These are phyloP conservation scores for Pteria penguin DNA, from an alignment of 2,888 invertebrate species.

Conservation along the genomic window DNA sequence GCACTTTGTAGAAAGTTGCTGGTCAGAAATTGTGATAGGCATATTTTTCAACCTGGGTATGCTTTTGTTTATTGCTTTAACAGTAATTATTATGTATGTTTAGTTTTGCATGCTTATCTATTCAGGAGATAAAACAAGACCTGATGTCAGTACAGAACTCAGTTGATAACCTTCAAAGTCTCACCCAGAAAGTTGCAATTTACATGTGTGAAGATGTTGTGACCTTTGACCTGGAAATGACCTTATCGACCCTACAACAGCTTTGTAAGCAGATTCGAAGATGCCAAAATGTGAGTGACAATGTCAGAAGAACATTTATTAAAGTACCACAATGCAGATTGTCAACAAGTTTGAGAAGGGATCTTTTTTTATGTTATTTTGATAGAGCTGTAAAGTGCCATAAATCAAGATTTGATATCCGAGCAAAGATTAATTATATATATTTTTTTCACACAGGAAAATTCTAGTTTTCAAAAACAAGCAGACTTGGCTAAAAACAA, in stretches of 20 bases:
- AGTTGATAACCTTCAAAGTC: slow-evolving; percentile 62
- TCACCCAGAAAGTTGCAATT: slow-evolving; percentile 67
- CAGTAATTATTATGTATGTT: too few species aligned
- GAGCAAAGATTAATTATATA: too few species aligned
- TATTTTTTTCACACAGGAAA: slow-evolving; percentile 53
- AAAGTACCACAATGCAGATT: too few species aligned
- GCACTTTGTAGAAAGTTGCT: too few species aligned
- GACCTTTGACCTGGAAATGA: slow-evolving; percentile 70
- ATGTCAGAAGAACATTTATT: too few species aligned
- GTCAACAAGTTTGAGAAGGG: too few species aligned
- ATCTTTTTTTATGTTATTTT: too few species aligned
- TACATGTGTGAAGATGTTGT: slow-evolving; percentile 74
- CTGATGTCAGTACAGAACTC: slow-evolving; percentile 65
- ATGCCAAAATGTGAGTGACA: slow-evolving; percentile 64
- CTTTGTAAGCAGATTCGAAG: slow-evolving; percentile 67
- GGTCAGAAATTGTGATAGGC: too few species aligned
- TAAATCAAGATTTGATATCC: too few species aligned
- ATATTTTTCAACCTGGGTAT: too few species aligned
- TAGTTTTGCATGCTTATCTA: too few species aligned
- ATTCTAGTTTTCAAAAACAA: slow-evolving; percentile 50
- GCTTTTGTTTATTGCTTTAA: background rate
- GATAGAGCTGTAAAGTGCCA: too few species aligned
- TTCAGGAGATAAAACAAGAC: slow-evolving; percentile 67
- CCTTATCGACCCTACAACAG: slow-evolving; percentile 61
- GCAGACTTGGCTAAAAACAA: slow-evolving; percentile 50